These are phyloP conservation scores for Gnathonemus longibarbis DNA, from an alignment of 2,113 vertebrate genomes.

Conservation along the genomic window DNA sequence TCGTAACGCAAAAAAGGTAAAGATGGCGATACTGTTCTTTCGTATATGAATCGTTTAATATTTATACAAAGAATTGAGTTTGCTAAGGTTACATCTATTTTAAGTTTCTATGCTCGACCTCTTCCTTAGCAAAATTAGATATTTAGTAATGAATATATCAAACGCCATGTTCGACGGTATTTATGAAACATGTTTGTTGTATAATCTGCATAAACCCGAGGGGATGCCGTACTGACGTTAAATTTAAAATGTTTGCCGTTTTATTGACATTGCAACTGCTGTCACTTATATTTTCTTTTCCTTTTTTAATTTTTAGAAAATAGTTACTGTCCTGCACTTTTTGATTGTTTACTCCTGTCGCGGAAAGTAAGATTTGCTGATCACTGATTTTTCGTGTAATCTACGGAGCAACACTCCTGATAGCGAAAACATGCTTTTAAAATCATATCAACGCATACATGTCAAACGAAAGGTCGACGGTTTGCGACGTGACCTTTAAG, in stretches of 20 bases:
- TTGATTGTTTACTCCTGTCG: neutral
- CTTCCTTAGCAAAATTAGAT: neutral
- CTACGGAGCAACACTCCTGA: neutral
- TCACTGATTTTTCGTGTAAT: neutral
- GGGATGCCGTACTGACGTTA: neutral
- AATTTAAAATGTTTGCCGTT: neutral
- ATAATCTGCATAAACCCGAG: neutral
- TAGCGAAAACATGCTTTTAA: neutral
- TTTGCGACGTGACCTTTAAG: neutral
- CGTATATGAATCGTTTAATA: neutral
- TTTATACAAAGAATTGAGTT: neutral
- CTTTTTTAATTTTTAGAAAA: neutral
- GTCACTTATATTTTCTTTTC: neutral
- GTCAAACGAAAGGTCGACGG: neutral
- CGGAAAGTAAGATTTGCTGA: neutral
- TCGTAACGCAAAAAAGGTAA: conserved; percentile 2
- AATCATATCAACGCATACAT: neutral
- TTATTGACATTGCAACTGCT: neutral
- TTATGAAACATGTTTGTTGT: neutral
- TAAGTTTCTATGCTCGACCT: neutral
- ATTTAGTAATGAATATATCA: neutral
- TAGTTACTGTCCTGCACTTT: neutral
- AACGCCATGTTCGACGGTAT: neutral
- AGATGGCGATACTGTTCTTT: neutral
- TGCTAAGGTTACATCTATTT: neutral